These are phyloP conservation scores for Platycheirus rosarum DNA, from an alignment of 2,888 invertebrate species.

Conservation along the genomic window DNA sequence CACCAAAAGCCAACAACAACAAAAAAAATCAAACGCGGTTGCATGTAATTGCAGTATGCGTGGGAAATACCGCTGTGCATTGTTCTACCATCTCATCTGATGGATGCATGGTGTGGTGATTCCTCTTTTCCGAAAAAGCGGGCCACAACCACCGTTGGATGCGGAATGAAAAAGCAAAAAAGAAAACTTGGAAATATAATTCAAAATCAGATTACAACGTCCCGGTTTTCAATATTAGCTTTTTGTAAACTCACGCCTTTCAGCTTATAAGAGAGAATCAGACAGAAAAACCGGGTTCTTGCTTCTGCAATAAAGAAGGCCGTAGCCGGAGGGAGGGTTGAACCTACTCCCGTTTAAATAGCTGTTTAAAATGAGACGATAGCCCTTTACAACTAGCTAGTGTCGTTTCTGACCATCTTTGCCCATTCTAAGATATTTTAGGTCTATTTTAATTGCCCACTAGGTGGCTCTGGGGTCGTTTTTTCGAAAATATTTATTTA, in stretches of 20 bases:
- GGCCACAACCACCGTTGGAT: constrained; percentile 6
- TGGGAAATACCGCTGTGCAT: constrained; percentile 61
- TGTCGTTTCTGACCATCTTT: no score
- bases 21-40: constrained; percentile 37
- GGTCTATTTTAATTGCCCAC: no score
- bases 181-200: constrained; percentile 44
- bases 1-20: constrained; percentile 53
- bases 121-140: constrained; percentile 24
- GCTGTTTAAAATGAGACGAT: no score
- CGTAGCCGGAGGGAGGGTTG: neutral
- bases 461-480: no score
- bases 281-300: constrained; percentile 8
- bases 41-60: constrained; percentile 66
- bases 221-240: constrained; percentile 59
- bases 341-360: no score
- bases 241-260: constrained; percentile 64
- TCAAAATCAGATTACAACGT: constrained; percentile 64
- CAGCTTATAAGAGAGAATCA: constrained; percentile 4
- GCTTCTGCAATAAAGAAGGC: constrained; percentile 7
- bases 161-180: neutral
- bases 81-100: constrained; percentile 40
- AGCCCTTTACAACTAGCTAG: no score
- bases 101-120: constrained; percentile 11
- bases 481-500: no score
- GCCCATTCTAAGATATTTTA: no score